These are phyloP conservation scores for Decapterus maruadsi DNA, from an alignment of 2,797 vertebrate species.

Conservation along the genomic window DNA sequence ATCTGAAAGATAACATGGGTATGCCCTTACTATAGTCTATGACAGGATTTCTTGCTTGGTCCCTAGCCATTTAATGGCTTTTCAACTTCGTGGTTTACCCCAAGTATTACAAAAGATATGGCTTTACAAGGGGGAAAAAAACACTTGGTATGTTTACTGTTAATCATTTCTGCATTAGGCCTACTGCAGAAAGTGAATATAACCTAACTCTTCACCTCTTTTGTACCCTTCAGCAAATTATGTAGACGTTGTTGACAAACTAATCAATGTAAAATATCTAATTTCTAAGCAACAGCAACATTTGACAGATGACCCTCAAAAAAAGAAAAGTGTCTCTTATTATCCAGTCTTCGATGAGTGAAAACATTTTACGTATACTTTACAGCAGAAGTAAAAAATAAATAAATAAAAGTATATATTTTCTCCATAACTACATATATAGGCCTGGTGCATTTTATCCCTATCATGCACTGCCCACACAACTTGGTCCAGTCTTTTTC, in stretches of 20 bases:
- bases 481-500: conserved; percentile 35
- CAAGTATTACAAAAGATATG: neutral
- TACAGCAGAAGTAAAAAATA: neutral
- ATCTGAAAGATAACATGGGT: conserved; percentile 79
- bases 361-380: neutral
- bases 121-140: neutral
- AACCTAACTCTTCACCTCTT: neutral
- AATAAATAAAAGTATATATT: neutral
- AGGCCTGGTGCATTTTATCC: conserved; percentile 8
- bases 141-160: neutral
- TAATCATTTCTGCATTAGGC: neutral
- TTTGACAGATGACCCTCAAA: conserved; percentile 12
- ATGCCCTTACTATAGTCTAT: conserved; percentile 39
- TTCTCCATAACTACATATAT: conserved; percentile 7
- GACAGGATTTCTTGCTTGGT: conserved; percentile 40
- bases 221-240: neutral
- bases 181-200: neutral
- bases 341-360: neutral
- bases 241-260: conserved; percentile 5
- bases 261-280: conserved; percentile 7
- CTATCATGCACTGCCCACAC: conserved; percentile 19
- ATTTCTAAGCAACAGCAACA: conserved; percentile 22
- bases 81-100: neutral
- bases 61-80: conserved; percentile 1
- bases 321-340: neutral